A percentile compares a stretch with the other conserved stretches of the same genome.
phyloP scores from a whole-genome alignment of 2,888 invertebrate species.

The Proisotoma minuta region DNA sequence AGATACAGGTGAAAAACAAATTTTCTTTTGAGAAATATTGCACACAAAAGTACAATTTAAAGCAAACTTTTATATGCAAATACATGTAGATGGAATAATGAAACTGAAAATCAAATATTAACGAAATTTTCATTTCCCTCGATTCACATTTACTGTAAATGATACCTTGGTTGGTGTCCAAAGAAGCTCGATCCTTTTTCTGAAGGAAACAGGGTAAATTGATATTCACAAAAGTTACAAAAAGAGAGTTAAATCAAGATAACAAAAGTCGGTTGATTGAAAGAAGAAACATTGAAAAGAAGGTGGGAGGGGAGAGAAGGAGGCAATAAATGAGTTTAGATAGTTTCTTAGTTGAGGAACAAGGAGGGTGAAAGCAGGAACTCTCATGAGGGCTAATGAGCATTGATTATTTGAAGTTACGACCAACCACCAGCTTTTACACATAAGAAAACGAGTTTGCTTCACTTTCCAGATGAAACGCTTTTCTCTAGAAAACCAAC shows the following conservation, averaged over 20 bases:
- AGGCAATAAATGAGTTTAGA: constrained; percentile 4
- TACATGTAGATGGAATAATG: too few relatives aligned
- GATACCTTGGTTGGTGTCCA: too few relatives aligned
- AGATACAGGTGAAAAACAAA: too few relatives aligned
- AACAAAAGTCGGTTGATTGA: constrained; percentile 3
- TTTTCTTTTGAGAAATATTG: too few relatives aligned
- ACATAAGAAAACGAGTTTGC: not conserved
- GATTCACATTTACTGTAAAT: too few relatives aligned
- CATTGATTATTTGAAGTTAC: constrained; percentile 28
- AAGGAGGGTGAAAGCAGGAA: constrained; percentile 4
- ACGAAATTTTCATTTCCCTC: too few relatives aligned
- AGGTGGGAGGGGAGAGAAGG: not conserved
- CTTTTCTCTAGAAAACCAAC: not conserved
- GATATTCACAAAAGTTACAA: not conserved
- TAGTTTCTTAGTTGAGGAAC: constrained; percentile 9
- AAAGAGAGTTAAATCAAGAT: not conserved
- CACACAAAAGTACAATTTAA: too few relatives aligned
- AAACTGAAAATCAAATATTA: too few relatives aligned
- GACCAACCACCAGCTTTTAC: not conserved
- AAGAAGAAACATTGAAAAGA: not conserved
- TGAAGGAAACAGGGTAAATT: not conserved
- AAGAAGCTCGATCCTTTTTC: too few relatives aligned
- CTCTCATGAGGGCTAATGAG: constrained; percentile 27
- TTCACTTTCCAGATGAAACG: not conserved
- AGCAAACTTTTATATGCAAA: too few relatives aligned